A percentile compares a stretch with the other conserved stretches of the same genome.
Conservation (phyloP, 2,113 vertebrate species). For the Coracopsis vasa region DNA sequence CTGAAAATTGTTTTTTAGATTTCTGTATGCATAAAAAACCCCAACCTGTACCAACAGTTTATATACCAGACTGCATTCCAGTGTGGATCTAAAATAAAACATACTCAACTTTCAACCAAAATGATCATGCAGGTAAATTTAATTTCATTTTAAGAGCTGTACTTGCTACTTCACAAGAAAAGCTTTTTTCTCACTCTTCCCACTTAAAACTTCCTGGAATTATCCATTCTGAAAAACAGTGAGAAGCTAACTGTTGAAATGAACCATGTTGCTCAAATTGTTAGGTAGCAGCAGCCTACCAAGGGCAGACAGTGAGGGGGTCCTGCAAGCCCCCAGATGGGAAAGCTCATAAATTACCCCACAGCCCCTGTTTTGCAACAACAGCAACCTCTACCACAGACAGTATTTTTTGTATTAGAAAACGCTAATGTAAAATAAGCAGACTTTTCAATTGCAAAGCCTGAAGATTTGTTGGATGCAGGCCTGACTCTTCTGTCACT, state of each 20-base stretch:
- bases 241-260: not conserved
- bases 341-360: slow-evolving; percentile 1
- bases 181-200: not conserved
- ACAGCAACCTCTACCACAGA: not conserved
- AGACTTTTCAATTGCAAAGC: not conserved
- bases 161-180: not conserved
- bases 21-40: not conserved
- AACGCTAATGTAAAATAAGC: not conserved
- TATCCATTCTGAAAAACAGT: not conserved
- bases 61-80: not conserved
- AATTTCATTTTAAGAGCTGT: not conserved
- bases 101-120: not conserved
- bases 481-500: not conserved
- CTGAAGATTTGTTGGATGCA: not conserved
- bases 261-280: rapidly evolving
- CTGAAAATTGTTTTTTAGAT: not conserved
- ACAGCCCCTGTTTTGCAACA: not conserved
- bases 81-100: not conserved
- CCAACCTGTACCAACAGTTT: not conserved
- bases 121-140: rapidly evolving
- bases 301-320: not conserved
- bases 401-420: not conserved
- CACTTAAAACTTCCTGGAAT: not conserved
- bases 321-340: not conserved
- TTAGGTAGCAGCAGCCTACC: not conserved